Percentiles rank a stretch among this genome's conserved stretches.
Evolutionary conservation across 2,888 invertebrate species (phyloP).

Genomic region (Pterobdella sp.): DNA sequence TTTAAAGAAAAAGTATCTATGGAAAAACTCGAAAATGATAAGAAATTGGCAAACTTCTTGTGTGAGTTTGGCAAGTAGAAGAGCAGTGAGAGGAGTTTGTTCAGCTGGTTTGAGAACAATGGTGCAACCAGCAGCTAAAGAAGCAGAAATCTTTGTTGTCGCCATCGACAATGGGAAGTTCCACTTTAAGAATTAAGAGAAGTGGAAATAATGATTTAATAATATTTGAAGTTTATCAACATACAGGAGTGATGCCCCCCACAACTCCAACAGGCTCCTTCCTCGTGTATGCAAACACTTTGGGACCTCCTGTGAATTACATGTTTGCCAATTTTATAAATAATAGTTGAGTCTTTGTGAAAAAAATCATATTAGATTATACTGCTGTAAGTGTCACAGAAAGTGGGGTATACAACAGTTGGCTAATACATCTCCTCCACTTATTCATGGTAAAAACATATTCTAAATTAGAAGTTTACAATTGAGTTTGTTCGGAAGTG

Average conservation of each 20-base stretch:
- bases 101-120: constrained; percentile 51
- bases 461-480: not conserved
- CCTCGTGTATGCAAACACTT: constrained; percentile 63
- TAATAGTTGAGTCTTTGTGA: no score
- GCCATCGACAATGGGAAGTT: constrained; percentile 49
- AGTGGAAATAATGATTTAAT: not conserved
- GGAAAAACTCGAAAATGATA: no score
- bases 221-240: constrained; percentile 24
- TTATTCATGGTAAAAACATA: no score
- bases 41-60: constrained; percentile 46
- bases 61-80: constrained; percentile 47
- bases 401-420: no score
- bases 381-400: no score
- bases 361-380: no score
- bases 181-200: constrained; percentile 42
- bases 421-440: no score
- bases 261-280: constrained; percentile 61
- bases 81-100: constrained; percentile 50
- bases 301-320: constrained; percentile 60
- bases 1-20: not conserved
- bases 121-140: constrained; percentile 50
- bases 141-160: constrained; percentile 48
- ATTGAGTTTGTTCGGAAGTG: not conserved
- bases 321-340: no score
- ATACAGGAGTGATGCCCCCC: constrained; percentile 56